Conservation (phyloP, 2,888 invertebrate genomes). For the Harmothoe impar region DNA sequence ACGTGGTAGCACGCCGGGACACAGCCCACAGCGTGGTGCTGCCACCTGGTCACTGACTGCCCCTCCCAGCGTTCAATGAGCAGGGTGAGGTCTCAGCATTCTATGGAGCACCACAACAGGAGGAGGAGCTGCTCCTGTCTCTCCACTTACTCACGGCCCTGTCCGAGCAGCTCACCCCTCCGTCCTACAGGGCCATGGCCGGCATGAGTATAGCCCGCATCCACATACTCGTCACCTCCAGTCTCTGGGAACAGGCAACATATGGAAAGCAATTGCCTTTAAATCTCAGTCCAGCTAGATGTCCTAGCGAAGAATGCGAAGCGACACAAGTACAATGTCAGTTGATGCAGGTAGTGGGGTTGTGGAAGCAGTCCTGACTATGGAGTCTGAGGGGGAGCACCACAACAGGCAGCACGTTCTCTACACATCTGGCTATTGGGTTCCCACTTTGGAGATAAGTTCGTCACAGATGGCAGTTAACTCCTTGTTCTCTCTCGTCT, state of each 20-base stretch:
- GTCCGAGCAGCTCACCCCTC: neutral
- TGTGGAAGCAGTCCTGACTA: conserved; percentile 19
- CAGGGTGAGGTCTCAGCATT: conserved; percentile 32
- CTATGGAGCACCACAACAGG: neutral
- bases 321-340: neutral
- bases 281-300: too few relatives aligned
- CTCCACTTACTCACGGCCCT: neutral
- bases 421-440: conserved; percentile 21
- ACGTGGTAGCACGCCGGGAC: too few relatives aligned
- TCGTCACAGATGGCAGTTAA: conserved; percentile 96
- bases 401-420: neutral
- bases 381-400: neutral
- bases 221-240: neutral
- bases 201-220: neutral
- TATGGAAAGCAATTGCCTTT: neutral
- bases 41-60: neutral
- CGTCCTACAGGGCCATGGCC: neutral
- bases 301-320: too few relatives aligned
- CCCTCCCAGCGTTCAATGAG: neutral
- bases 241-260: neutral
- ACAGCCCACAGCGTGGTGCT: too few relatives aligned
- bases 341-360: neutral
- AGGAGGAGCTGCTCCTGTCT: neutral
- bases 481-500: conserved; percentile 90
- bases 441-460: conserved; percentile 87